Conservation (phyloP, 1,140 invertebrate genomes). For the Lerema accius region DNA sequence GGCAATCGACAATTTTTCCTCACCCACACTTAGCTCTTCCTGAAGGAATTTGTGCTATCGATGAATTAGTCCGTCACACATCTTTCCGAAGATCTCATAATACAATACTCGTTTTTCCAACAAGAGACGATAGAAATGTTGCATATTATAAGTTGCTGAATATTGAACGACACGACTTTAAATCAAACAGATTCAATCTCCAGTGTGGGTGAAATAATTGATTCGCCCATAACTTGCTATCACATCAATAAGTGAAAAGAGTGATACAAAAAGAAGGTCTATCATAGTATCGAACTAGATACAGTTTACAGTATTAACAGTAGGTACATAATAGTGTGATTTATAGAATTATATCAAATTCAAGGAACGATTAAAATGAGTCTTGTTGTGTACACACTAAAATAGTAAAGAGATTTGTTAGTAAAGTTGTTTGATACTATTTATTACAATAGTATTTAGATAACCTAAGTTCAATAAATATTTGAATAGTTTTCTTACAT, state of each 20-base stretch:
- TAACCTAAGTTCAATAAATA: not conserved
- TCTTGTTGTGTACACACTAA: constrained; percentile 30
- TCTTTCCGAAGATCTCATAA: too few relatives aligned
- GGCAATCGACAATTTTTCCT: not conserved
- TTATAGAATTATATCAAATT: constrained; percentile 41
- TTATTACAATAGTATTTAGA: not conserved
- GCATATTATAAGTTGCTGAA: too few relatives aligned
- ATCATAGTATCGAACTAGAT: constrained; percentile 1
- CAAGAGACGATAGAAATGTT: too few relatives aligned
- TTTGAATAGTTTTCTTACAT: not conserved
- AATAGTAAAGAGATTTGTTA: constrained; percentile 12
- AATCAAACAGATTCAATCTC: too few relatives aligned
- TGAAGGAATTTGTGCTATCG: too few relatives aligned
- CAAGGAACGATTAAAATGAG: constrained; percentile 49
- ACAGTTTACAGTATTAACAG: constrained; percentile 8
- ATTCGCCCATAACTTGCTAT: constrained; percentile 41
- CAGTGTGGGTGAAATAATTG: not conserved
- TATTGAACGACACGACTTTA: too few relatives aligned
- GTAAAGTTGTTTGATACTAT: not conserved
- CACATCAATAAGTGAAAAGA: constrained; percentile 42
- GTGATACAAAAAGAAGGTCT: constrained; percentile 27
- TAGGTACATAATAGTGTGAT: constrained; percentile 30
- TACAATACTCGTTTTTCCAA: too few relatives aligned
- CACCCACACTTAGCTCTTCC: not conserved
- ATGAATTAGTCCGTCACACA: too few relatives aligned